These are phyloP conservation scores for Andinoacara biseriatus DNA, from an alignment of 2,113 vertebrate genomes.

Conservation along the genomic window DNA sequence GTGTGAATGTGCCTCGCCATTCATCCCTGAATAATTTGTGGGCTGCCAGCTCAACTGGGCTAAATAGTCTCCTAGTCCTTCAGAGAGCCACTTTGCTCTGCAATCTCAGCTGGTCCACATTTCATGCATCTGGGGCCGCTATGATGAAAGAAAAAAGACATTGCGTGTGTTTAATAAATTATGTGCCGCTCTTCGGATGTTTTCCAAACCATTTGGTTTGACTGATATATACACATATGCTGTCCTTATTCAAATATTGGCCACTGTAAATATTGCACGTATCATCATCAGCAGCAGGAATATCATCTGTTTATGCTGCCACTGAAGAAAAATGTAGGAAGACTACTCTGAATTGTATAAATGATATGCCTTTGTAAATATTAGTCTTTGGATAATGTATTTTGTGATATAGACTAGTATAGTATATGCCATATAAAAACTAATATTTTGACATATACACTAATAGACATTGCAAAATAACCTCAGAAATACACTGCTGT, in stretches of 20 bases:
- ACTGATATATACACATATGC: background rate
- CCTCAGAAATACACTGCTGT: background rate
- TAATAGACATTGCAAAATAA: background rate
- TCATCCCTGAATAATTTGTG: conserved; percentile 73
- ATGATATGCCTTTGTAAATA: background rate
- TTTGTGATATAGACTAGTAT: background rate
- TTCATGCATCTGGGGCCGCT: conserved; percentile 25
- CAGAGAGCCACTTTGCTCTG: conserved; percentile 49
- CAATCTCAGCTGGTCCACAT: conserved; percentile 47
- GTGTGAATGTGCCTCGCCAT: conserved; percentile 59
- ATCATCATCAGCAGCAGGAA: background rate
- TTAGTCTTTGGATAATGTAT: background rate
- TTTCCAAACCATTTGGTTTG: conserved; percentile 16
- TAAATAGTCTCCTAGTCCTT: conserved; percentile 63
- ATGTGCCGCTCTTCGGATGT: background rate
- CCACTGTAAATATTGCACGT: background rate
- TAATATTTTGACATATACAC: background rate
- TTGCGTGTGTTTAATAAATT: conserved; percentile 42
- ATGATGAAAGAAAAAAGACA: conserved; percentile 46
- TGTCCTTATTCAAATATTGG: conserved; percentile 11
- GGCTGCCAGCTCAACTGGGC: conserved; percentile 64
- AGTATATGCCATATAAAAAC: background rate
- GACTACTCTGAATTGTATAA: background rate
- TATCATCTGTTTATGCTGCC: conserved; percentile 1
- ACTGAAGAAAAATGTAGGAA: background rate